Base-by-base conservation (phyloP, 2,113 vertebrate species). In the Grus americana region DNA sequence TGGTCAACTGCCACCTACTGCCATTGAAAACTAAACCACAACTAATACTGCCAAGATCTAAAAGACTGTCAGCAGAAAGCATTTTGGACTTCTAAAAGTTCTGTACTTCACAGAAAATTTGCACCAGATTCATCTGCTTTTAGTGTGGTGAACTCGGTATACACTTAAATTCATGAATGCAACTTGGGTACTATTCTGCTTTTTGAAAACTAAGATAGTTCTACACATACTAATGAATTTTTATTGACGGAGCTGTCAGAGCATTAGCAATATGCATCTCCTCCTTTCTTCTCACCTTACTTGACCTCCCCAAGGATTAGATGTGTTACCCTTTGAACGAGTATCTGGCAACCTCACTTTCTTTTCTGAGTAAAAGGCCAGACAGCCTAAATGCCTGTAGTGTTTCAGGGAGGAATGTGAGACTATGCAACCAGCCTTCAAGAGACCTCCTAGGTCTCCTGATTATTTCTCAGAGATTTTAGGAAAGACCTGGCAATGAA, bases 241-340 rank as follows among this genome's bases (percentile, higher is more conserved):
- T 21, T 76, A 91, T 29, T 65, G 88, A 89, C 78, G 85, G 30
- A 66, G 55, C 73, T 85, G 70, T 78, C 63, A 66, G n/a, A 70
- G 24, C 81, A 71, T 46, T 70, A 92, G 88, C 38, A 70, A 65
- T 10, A 30, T 49, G 34, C 38, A 78, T 44, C 24, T 86, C 44
- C 40, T 90, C 70, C 85, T 80, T 93, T 76, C 76, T 88, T 40
- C 66, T 84, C 40, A 80, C 84, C 90, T 93, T 49, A 72, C 46
- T 3, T 94, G 85, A 93, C 59, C 68, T 90, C 42, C 30, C 4
- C 0, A 29, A 79, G 78, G 81, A 93, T 85, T 79, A 96, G 50
- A 63, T 34, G 27, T 30, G 46, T 87, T 61, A 93, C 47, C 17
- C n/a, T 80, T 62, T 72, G 72, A 86, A 86, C 0, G 10, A 88